Percentiles rank a stretch among this genome's conserved stretches.
Conservation (phyloP, 2,113 vertebrate genomes). For the Capricornis sumatraensis region DNA sequence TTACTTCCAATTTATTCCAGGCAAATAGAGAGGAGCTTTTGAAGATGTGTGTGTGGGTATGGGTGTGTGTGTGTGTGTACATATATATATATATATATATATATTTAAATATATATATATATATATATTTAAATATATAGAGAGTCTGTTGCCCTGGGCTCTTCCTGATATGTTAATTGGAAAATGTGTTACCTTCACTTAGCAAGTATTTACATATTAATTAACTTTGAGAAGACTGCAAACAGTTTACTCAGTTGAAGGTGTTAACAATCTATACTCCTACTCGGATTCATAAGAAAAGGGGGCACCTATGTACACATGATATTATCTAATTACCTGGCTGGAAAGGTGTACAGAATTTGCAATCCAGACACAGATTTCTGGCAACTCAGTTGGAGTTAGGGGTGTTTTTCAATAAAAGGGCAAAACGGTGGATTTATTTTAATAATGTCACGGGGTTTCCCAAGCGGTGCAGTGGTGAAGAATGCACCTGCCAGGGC, state of each 20-base stretch:
- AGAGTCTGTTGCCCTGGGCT: not conserved
- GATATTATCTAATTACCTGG: conserved; percentile 19
- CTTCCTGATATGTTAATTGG: conserved; percentile 47
- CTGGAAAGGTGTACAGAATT: conserved; percentile 32
- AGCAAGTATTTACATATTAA: conserved; percentile 61
- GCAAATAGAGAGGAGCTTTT: not conserved
- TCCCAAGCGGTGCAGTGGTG: not conserved
- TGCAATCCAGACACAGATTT: not conserved
- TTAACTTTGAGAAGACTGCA: conserved; percentile 40
- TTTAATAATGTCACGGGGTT: not conserved
- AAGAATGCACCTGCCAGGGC: not conserved
- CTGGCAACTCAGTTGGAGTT: not conserved
- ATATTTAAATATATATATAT: not conserved
- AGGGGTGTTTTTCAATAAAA: not conserved
- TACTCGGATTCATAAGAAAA: not conserved
- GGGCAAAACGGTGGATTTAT: not conserved
- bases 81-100: not conserved
- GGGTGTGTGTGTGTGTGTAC: accelerated
- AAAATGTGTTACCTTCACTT: conserved; percentile 55
- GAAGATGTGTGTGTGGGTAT: not conserved
- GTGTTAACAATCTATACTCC: conserved; percentile 24
- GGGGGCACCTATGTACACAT: not conserved
- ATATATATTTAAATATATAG: not conserved
- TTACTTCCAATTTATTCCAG: not conserved
- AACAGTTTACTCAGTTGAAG: conserved; percentile 28